A percentile compares a stretch with the other conserved stretches of the same genome.
These are phyloP conservation scores for Bombus confusus DNA, from an alignment of 1,140 invertebrate species.

Conservation along the genomic window DNA sequence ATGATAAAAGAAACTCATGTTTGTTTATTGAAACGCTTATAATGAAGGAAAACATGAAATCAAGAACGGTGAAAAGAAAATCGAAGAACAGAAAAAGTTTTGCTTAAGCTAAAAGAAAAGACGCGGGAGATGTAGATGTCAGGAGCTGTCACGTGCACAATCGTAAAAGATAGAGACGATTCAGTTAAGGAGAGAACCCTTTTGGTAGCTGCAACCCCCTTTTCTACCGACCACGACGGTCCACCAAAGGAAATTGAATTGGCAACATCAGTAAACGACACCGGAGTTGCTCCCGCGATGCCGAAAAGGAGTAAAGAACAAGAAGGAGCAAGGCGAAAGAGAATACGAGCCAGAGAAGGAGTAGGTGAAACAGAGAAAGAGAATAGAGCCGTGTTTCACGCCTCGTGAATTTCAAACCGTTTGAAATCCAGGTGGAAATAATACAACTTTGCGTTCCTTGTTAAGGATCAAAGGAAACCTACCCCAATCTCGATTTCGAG, in stretches of 20 bases:
- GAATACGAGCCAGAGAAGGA: neutral
- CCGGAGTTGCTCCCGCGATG: constrained; percentile 26
- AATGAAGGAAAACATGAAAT: neutral
- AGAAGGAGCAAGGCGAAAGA: neutral
- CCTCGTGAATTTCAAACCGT: constrained; percentile 76
- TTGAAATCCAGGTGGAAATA: constrained; percentile 80
- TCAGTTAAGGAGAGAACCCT: constrained; percentile 30
- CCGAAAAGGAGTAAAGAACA: constrained; percentile 53
- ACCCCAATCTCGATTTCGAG: constrained; percentile 70
- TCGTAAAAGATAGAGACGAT: constrained; percentile 48
- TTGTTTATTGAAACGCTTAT: neutral
- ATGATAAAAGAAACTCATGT: neutral
- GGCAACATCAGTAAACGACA: constrained; percentile 67
- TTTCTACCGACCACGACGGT: constrained; percentile 38
- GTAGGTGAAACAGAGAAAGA: constrained; percentile 58
- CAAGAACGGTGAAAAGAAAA: neutral
- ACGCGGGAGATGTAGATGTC: constrained; percentile 23
- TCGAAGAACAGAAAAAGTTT: neutral
- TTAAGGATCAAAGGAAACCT: constrained; percentile 77
- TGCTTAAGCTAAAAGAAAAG: neutral
- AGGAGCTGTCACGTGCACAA: constrained; percentile 49
- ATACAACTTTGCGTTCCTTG: constrained; percentile 81
- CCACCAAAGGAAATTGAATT: constrained; percentile 59
- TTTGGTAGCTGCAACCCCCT: constrained; percentile 29
- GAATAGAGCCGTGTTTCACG: constrained; percentile 74